These are phyloP conservation scores for Eilema sororculum DNA, from an alignment of 2,888 invertebrate species.

Conservation along the genomic window DNA sequence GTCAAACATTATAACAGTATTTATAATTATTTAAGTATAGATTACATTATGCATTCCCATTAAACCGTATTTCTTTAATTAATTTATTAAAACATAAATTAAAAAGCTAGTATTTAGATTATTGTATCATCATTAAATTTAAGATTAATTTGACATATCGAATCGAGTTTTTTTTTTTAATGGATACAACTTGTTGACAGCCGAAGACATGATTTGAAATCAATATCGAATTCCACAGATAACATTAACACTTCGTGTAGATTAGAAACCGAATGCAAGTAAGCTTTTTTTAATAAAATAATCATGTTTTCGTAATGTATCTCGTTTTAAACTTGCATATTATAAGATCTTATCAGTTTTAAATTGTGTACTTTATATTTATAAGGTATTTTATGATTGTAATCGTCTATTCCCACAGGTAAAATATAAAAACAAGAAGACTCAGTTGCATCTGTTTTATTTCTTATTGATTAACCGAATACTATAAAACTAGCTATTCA, in stretches of 20 bases:
- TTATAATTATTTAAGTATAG: constrained; percentile 51
- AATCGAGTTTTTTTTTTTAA: constrained; percentile 12
- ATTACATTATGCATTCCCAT: constrained; percentile 54
- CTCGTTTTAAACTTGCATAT: constrained; percentile 8
- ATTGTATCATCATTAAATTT: constrained; percentile 21
- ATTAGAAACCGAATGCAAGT: constrained; percentile 8
- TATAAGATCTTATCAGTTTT: constrained; percentile 9
- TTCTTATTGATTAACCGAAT: neutral
- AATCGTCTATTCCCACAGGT: constrained; percentile 14
- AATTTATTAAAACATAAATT: constrained; percentile 46
- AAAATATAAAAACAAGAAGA: neutral
- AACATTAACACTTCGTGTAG: constrained; percentile 9
- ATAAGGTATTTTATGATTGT: neutral
- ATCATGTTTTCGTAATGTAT: neutral
- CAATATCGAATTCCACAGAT: neutral
- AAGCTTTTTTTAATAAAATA: constrained; percentile 11
- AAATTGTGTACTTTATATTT: constrained; percentile 4
- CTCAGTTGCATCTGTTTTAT: neutral
- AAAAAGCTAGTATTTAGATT: constrained; percentile 29
- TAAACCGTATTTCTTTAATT: constrained; percentile 54
- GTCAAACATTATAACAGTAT: constrained; percentile 40
- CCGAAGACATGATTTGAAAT: constrained; percentile 9
- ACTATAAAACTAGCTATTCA: neutral
- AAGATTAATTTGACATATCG: constrained; percentile 13
- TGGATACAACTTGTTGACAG: constrained; percentile 13